Base-by-base conservation (phyloP, 2,888 invertebrate species). In the Euproctis similis region DNA sequence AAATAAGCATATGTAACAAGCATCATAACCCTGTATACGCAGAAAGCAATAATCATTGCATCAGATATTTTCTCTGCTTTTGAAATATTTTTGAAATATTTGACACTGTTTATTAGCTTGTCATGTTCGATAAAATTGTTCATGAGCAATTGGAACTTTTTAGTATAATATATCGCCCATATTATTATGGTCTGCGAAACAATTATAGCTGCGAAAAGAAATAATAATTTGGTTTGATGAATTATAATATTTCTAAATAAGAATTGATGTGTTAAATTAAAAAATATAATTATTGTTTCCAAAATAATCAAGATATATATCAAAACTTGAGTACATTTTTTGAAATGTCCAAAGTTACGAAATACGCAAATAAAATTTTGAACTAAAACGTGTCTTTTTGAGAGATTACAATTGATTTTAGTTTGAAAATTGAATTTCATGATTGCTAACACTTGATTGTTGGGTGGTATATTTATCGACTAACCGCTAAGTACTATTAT, bases 281-380 rank as follows among this genome's bases (percentile, higher is more conserved):
- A 7, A 4, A 17, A 6, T 6, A 30, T n/a, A 2, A 29, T 8
- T 5, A 11, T 9, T 12, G 34, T 11, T 33, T 39, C 48, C 6
- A 31, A 6, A 1, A 30, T 4, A 4, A 40, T 26, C 29, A 37
- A 46, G 3, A 27, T 2, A 2, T 24, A 8, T 8, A 35, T 26
- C 18, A 42, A 20, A 18, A 37, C 24, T 12, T 32, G 45, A 6
- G 17, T 18, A 21, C 19, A 12, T 25, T 21, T 51, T 19, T 24
- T 41, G 2, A 30, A 41, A 8, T 7, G 19, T 0, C 9, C 13
- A 31, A 46, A 45, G 29, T 59, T 61, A 37, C 54, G 45, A 21
- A 52, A 53, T 0, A 59, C 28, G 2, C 50, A 31, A 1, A 46
- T 28, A 3, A 40, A 3, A 29, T 49, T 56, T 43, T 56, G 56